Evolutionary conservation across 1,140 invertebrate genomes (phyloP).

Genomic region (Heliconius nattereri): DNA sequence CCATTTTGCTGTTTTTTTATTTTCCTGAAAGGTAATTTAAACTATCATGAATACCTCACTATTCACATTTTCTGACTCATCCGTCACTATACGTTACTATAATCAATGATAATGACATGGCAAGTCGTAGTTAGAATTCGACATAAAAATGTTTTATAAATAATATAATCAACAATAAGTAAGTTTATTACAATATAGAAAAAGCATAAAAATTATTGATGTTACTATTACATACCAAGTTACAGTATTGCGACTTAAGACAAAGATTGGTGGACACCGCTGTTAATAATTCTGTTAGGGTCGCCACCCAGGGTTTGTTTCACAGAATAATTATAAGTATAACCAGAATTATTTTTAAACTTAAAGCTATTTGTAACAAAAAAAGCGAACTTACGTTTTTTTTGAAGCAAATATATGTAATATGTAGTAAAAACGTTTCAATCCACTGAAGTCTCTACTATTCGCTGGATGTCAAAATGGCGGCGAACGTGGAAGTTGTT

Average conservation of each 20-base stretch:
- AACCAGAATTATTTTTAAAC: constrained; percentile 16
- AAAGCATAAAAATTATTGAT: neutral
- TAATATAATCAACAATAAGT: neutral
- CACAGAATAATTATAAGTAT: constrained; percentile 13
- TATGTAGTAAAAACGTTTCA: constrained; percentile 85
- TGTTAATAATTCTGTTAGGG: constrained; percentile 63
- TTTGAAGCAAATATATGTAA: constrained; percentile 82
- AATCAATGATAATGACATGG: constrained; percentile 81
- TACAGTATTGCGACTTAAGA: constrained; percentile 33
- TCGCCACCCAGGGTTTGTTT: constrained; percentile 46
- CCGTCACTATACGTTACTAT: constrained; percentile 70
- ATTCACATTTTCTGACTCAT: constrained; percentile 73
- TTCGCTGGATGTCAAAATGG: constrained; percentile 89
- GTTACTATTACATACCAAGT: neutral
- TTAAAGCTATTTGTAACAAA: constrained; percentile 19
- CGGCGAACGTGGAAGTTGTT: constrained; percentile 87
- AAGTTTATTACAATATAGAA: neutral
- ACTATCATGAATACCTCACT: constrained; percentile 44
- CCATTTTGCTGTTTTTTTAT: constrained; percentile 85
- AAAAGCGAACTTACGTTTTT: constrained; percentile 82
- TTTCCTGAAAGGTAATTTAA: constrained; percentile 77
- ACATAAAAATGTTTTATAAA: constrained; percentile 25
- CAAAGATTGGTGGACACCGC: constrained; percentile 68
- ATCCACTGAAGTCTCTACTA: constrained; percentile 86
- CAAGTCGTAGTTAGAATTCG: constrained; percentile 61